Evolutionary conservation across 2,113 vertebrate species (phyloP).

Genomic region (Poeciliopsis occidentalis): DNA sequence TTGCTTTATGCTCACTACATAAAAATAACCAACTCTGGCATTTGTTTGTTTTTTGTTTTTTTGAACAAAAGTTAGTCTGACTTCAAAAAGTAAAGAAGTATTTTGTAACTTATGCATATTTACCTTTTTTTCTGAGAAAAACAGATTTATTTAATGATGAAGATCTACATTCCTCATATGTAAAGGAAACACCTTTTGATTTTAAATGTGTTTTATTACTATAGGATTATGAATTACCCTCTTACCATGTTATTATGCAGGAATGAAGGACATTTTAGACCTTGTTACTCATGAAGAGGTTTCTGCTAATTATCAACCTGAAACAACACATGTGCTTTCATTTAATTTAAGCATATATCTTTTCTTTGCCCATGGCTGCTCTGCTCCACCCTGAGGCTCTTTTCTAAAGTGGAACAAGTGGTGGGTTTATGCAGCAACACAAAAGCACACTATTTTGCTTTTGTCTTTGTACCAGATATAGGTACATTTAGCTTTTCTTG

Average conservation of each 20-base stretch:
- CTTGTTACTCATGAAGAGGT: slow-evolving; percentile 1
- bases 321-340: background rate
- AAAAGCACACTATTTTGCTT: background rate
- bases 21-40: too few relatives aligned
- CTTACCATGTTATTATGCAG: slow-evolving; percentile 17
- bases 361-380: background rate
- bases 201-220: background rate
- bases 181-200: too few relatives aligned
- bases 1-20: background rate
- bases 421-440: background rate
- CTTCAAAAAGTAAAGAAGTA: too few relatives aligned
- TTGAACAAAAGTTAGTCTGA: too few relatives aligned
- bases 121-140: too few relatives aligned
- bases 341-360: background rate
- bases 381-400: background rate
- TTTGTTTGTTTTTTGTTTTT: too few relatives aligned
- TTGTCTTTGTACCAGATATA: background rate
- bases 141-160: background rate
- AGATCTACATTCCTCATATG: background rate
- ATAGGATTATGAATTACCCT: background rate
- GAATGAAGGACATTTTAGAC: background rate
- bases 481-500: background rate
- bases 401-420: background rate
- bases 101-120: too few relatives aligned
- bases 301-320: slow-evolving; percentile 8